Conservation (phyloP, 2,113 vertebrate species). For the Chionis minor region DNA sequence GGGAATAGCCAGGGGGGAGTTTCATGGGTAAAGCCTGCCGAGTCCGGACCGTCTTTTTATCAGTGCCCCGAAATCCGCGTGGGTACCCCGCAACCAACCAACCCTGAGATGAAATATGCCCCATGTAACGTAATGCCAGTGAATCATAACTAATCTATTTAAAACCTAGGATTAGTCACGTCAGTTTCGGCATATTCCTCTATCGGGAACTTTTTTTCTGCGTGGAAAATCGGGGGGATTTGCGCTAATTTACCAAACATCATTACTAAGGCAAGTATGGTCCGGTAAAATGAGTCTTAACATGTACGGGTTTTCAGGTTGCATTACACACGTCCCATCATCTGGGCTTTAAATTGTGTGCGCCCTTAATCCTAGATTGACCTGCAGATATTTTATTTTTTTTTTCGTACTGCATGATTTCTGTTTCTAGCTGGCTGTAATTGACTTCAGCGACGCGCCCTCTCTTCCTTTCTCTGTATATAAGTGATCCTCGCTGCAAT, state of each 20-base stretch:
- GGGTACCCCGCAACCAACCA: neutral
- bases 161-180: slow-evolving; percentile 60
- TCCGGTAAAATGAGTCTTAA: slow-evolving; percentile 26
- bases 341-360: neutral
- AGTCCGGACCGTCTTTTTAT: neutral
- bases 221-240: slow-evolving; percentile 38
- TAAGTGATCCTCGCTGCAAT: neutral
- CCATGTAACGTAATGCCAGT: neutral
- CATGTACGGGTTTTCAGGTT: slow-evolving; percentile 29
- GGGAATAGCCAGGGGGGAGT: neutral
- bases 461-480: neutral
- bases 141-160: slow-evolving; percentile 68
- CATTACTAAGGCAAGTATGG: slow-evolving; percentile 23
- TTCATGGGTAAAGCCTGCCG: neutral
- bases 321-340: neutral
- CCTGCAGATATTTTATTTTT: neutral
- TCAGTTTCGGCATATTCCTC: slow-evolving; percentile 20
- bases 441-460: accelerated
- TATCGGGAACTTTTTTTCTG: neutral
- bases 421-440: neutral
- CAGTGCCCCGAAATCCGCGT: neutral
- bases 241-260: slow-evolving; percentile 48
- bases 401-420: neutral
- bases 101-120: neutral
- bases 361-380: neutral